Conservation (phyloP, 2,113 vertebrate species). For the Carettochelys insculpta region DNA sequence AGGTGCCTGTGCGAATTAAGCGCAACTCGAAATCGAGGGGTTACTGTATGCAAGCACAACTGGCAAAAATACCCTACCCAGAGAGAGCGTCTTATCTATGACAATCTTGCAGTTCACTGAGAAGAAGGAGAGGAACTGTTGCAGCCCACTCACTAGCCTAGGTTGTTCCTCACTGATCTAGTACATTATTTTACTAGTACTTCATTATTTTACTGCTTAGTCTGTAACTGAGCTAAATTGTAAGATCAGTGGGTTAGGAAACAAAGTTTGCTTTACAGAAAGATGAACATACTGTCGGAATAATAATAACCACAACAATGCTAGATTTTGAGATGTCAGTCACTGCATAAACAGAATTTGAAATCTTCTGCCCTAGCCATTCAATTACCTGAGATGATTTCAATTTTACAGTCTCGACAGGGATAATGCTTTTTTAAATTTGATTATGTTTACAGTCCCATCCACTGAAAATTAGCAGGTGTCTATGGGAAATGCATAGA, state of each 20-base stretch:
- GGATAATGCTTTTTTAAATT: background rate
- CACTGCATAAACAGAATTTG: background rate
- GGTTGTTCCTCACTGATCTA: too few relatives aligned
- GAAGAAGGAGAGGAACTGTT: too few relatives aligned
- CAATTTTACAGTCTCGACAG: background rate
- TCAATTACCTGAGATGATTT: background rate
- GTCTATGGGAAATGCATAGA: background rate
- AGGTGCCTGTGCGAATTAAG: too few relatives aligned
- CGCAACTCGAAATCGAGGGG: too few relatives aligned
- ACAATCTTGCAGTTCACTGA: too few relatives aligned
- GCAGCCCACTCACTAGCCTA: too few relatives aligned
- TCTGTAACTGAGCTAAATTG: fast-evolving
- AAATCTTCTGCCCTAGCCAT: slow-evolving; percentile 3
- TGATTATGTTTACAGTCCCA: background rate
- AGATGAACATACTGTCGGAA: background rate
- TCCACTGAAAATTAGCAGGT: background rate
- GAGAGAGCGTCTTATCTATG: too few relatives aligned
- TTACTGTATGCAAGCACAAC: too few relatives aligned
- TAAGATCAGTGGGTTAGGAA: slow-evolving; percentile 34
- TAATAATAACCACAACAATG: background rate
- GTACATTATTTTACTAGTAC: background rate
- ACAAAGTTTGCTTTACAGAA: background rate
- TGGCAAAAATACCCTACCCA: too few relatives aligned
- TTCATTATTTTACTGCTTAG: slow-evolving; percentile 20
- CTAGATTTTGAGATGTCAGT: background rate